Base-by-base conservation (phyloP, 2,888 invertebrate species). In the Mimumesa dahlbomi region DNA sequence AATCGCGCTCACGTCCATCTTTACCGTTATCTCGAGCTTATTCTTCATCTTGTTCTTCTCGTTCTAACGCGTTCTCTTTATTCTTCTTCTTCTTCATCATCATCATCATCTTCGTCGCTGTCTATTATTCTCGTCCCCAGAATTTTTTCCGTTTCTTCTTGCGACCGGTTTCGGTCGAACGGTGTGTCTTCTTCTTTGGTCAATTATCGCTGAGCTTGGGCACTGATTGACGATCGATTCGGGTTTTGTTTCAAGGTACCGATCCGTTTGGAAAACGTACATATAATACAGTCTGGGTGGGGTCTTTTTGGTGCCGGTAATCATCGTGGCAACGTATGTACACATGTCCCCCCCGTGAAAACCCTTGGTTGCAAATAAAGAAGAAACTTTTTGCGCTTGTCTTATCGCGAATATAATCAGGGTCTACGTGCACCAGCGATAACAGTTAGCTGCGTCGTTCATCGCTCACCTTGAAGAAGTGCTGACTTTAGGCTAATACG, bases 11-110 rank as follows among this genome's bases (percentile, higher is more conserved):
- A 84, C 84, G 83, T 84, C 57, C 78, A 43, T 6, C 56, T 72
- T 77, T 82, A 83, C 83, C 83, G 83, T 84, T 84, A 84, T 65
- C 57, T 65, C 69, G 45, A 48, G 64, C 73, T 79, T 77, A 82
- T 73, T 61, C 56, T 65, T 54, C 63, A 68, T 68, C 59, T 31
- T 48, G 50, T 38, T 46, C 14, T 0, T 38, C 38, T 43, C 14
- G 36, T 43, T 45, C 36, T 29, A 5, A n/a, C n/a, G n/a, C n/a
- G n/a, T n/a, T 16, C 14, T 38, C 13, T 49, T n/a, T 18, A 3
- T 11, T 13, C 38, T 53, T 54, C 34, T 57, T 65, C 57, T 65
- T 66, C 66, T 66, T 71, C 73, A 61, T 70, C 65, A 42, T 73
- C 73, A 62, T 73, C 54, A 52, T 48, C 65, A 38, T 56, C 62